phyloP scores from a whole-genome alignment of 35 echinoderm and acorn worm species.

The Apostichopus japonicus region DNA sequence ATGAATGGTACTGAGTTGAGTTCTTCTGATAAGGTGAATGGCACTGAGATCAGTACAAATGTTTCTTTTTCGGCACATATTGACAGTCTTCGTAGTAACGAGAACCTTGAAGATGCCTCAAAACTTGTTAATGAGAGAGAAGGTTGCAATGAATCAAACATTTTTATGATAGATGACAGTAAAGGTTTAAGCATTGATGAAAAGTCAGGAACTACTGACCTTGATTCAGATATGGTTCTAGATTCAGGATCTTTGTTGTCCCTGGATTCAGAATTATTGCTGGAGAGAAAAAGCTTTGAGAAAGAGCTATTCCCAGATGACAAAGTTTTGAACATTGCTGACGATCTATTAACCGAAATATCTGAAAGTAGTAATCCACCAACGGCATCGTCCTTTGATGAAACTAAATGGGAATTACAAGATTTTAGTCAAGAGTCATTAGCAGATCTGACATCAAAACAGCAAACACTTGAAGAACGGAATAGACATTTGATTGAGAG shows the following conservation, averaged over 20 bases:
- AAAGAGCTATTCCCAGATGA: slow-evolving; percentile 33
- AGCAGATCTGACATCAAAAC: neutral
- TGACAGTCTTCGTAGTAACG: neutral
- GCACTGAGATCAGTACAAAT: slow-evolving; percentile 23
- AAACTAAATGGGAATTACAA: neutral
- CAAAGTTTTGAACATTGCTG: slow-evolving; percentile 15
- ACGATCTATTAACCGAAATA: neutral
- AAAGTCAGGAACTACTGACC: neutral
- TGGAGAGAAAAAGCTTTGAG: neutral
- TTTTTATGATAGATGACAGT: slow-evolving; percentile 21
- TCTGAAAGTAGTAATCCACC: slow-evolving; percentile 23
- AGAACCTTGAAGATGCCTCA: neutral
- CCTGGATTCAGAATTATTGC: neutral
- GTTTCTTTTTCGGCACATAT: slow-evolving; percentile 19
- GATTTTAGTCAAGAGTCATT: neutral
- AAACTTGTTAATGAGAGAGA: neutral
- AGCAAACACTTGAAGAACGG: slow-evolving; percentile 13
- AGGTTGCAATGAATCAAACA: neutral
- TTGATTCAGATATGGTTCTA: slow-evolving; percentile 23
- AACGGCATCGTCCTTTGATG: slow-evolving; percentile 22
- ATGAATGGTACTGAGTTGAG: slow-evolving; percentile 44
- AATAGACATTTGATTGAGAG: slow-evolving; percentile 16
- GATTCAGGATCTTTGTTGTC: neutral
- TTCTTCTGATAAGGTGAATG: slow-evolving; percentile 43
- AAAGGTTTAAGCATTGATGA: neutral